Evolutionary conservation across 2,113 vertebrate species (phyloP), one percentile per base, ranked within the genome.

Genomic region (Malaclemys terrapin): DNA sequence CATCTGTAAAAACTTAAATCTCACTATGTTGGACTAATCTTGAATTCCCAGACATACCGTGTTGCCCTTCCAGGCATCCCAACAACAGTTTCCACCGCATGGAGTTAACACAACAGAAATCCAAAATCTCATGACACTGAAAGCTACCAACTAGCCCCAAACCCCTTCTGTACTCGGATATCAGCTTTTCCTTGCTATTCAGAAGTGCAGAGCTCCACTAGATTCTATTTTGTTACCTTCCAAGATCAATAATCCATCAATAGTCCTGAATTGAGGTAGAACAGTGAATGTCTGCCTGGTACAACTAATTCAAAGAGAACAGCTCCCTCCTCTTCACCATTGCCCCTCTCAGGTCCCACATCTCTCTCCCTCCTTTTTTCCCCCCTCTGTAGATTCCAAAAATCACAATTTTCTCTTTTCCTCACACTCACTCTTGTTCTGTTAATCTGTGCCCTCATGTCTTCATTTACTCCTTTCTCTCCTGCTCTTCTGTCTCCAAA

Each of bases 201-300:
- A 50, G 93, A 95, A 86, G 80, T 69, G 38, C 9, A 83, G 22
- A 29, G 56, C 69, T 79, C 54, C n/a, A 45, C 29, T 53, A 31
- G 31, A 79, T 88, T 50, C 82, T 69, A 9, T 56, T 92, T 91
- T 2, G 4, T 52, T 92, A 82, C 11, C 11, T 95, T 93, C 87
- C 57, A 79, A 29, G 1, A 76, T 90, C 10, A 7, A 93, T 93
- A 95, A 96, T 59, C 95, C 91, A 89, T 93, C 94, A 91, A 59
- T 62, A 94, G 53, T 89, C 85, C 87, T 91, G 62, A 91, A 20
- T 35, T 57, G 65, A 54, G 78, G 81, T 52, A 80, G 87, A 93
- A 81, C 49, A 92, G 81, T 54, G 49, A 89, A 57, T 62, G 75
- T 84, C 89, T 4, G 0, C 56, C 47, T 91, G 47, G 69, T 93